Evolutionary conservation across 2,797 vertebrate species (phyloP).

Genomic region (Propithecus perrieri): DNA sequence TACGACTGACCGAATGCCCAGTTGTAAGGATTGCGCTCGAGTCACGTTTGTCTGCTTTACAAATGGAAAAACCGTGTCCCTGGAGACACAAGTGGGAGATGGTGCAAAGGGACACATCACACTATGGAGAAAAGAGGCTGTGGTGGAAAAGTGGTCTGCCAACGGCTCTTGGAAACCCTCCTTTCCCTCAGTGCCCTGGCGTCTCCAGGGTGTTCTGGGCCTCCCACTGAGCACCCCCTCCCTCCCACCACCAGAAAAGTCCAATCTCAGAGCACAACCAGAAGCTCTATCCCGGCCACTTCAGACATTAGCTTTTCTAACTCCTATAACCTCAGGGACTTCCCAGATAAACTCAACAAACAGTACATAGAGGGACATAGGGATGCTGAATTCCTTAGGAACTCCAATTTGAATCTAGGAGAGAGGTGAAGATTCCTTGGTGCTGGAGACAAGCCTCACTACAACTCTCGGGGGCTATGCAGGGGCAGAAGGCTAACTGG

Average conservation of each 20-base stretch:
- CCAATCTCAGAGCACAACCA: neutral
- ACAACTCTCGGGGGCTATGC: neutral
- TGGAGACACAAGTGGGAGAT: neutral
- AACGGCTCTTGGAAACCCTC: neutral
- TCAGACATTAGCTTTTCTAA: neutral
- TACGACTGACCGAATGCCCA: neutral
- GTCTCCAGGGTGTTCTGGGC: neutral
- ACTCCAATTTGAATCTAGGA: neutral
- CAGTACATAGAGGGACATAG: neutral
- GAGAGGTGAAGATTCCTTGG: neutral
- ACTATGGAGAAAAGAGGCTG: neutral
- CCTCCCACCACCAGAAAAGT: rapidly evolving
- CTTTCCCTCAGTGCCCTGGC: neutral
- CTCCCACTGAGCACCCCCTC: neutral
- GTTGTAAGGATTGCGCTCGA: neutral
- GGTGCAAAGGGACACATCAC: neutral
- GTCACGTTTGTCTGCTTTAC: neutral
- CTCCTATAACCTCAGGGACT: neutral
- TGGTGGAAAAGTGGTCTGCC: neutral
- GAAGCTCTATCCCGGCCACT: neutral
- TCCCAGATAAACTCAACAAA: neutral
- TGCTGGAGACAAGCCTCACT: neutral
- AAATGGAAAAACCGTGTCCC: neutral
- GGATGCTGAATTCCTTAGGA: neutral
- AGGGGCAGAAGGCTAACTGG: neutral